Conservation (phyloP, 2,797 vertebrate species). For the Megaceryle alcyon region DNA sequence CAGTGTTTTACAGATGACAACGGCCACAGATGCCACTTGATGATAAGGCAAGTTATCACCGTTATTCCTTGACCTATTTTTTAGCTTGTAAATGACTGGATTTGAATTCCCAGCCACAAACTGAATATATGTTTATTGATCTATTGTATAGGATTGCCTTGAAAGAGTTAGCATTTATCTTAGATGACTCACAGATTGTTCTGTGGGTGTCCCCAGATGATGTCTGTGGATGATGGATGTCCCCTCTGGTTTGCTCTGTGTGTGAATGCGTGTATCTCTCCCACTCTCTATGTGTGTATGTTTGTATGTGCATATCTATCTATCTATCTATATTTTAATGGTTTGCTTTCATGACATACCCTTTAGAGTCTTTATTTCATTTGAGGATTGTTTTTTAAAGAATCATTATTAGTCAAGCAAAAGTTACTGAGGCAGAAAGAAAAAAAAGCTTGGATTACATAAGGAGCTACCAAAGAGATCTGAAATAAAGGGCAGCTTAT, state of each 20-base stretch:
- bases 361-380: not conserved
- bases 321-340: not conserved
- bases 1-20: not conserved
- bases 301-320: not conserved
- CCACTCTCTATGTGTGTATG: not conserved
- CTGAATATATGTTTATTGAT: conserved; percentile 41
- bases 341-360: not conserved
- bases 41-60: not conserved
- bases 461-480: not conserved
- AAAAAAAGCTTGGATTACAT: not conserved
- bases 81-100: not conserved
- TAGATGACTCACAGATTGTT: conserved; percentile 7
- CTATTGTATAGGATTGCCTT: conserved; percentile 21
- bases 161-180: conserved; percentile 27
- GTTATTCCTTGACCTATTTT: conserved; percentile 50
- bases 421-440: not conserved
- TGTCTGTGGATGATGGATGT: not conserved
- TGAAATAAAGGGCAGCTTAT: not conserved
- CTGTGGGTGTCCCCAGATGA: not conserved
- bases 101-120: conserved; percentile 1
- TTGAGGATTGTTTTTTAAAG: not conserved
- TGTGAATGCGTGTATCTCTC: not conserved
- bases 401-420: not conserved
- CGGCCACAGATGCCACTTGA: not conserved
- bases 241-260: not conserved